Evolutionary conservation across 2,797 vertebrate species (phyloP).

Genomic region (Onychomys arenicola): DNA sequence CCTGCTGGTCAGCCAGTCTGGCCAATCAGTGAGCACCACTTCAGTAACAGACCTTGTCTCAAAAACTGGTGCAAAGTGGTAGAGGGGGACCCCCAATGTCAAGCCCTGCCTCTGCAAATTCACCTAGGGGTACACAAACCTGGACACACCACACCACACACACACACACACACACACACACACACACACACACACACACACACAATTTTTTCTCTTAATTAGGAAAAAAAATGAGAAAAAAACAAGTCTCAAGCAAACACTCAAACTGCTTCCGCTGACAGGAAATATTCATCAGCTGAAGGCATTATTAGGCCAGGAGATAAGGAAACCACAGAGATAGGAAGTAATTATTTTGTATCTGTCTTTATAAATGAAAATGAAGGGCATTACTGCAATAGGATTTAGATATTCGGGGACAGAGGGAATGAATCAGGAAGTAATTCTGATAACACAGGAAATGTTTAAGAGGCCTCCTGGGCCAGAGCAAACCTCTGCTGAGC

Average conservation of each 20-base stretch:
- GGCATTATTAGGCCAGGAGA: slow-evolving; percentile 89
- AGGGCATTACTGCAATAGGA: slow-evolving; percentile 91
- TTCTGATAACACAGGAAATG: slow-evolving; percentile 85
- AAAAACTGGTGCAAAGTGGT: background rate
- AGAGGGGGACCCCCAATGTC: background rate
- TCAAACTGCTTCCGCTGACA: slow-evolving; percentile 83
- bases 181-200: background rate
- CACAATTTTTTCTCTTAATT: background rate
- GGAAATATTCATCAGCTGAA: slow-evolving; percentile 83
- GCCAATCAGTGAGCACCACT: background rate
- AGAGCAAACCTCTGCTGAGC: slow-evolving; percentile 28
- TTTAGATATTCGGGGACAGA: slow-evolving; percentile 90
- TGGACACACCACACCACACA: background rate
- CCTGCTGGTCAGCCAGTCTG: background rate
- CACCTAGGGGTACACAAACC: background rate
- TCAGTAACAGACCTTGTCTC: background rate
- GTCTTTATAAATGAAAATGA: slow-evolving; percentile 92
- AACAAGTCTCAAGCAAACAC: slow-evolving; percentile 69
- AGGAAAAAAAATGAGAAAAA: slow-evolving; percentile 65
- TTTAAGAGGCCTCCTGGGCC: slow-evolving; percentile 78
- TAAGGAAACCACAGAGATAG: slow-evolving; percentile 90
- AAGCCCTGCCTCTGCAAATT: background rate
- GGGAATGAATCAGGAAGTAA: slow-evolving; percentile 87
- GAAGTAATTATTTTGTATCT: slow-evolving; percentile 92
- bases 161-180: background rate